phyloP scores from a whole-genome alignment of 2,113 vertebrate genomes.

The Papio anubis region DNA sequence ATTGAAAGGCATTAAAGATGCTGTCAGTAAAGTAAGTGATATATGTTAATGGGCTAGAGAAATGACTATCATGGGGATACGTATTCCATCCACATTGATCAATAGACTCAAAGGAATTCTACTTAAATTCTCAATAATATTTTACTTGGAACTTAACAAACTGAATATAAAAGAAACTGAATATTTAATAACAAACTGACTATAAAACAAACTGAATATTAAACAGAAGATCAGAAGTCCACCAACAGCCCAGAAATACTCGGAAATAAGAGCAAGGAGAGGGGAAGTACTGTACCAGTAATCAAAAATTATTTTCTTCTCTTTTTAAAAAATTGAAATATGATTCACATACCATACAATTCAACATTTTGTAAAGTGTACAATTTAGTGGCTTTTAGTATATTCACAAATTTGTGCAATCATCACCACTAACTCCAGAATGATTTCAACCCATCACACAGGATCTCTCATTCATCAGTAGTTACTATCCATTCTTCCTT shows the following conservation, averaged over 20 bases:
- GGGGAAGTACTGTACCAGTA: accelerated
- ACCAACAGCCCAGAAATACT: not conserved
- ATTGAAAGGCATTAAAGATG: not conserved
- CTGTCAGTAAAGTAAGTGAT: not conserved
- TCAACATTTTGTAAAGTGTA: not conserved
- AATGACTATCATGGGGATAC: not conserved
- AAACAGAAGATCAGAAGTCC: not conserved
- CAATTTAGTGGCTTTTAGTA: not conserved
- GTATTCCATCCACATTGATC: not conserved
- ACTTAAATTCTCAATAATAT: not conserved
- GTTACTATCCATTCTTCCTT: not conserved
- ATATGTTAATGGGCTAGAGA: not conserved
- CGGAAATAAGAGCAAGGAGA: not conserved
- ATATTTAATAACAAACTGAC: not conserved
- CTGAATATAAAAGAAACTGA: not conserved
- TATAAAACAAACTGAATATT: not conserved
- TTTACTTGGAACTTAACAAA: not conserved
- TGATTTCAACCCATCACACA: not conserved
- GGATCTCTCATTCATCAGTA: not conserved
- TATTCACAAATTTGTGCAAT: not conserved
- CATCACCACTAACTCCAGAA: not conserved
- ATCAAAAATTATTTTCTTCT: not conserved
- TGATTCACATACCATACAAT: not conserved
- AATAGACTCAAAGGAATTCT: not conserved
- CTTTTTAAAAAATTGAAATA: not conserved